These are phyloP conservation scores for Cylas formicarius DNA, from an alignment of 1,140 invertebrate species.

Conservation along the genomic window DNA sequence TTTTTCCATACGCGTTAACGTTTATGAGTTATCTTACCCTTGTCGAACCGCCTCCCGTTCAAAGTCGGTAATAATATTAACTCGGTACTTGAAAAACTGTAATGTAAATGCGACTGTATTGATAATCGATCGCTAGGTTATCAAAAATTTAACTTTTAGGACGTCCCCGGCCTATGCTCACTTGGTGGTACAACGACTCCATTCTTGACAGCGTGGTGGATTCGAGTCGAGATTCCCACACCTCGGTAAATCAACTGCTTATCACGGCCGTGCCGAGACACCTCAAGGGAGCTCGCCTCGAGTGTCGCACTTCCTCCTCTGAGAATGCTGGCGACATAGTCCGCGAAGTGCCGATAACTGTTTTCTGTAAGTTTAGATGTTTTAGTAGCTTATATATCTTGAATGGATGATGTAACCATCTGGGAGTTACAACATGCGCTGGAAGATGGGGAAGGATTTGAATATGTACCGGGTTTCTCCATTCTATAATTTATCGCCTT, in stretches of 20 bases:
- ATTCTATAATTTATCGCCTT: too few relatives aligned
- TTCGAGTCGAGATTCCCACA: slow-evolving; percentile 47
- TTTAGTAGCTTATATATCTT: neutral
- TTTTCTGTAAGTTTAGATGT: slow-evolving; percentile 54
- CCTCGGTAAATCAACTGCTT: slow-evolving; percentile 61
- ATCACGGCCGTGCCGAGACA: slow-evolving; percentile 54
- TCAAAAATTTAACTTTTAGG: slow-evolving; percentile 45
- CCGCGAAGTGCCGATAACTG: slow-evolving; percentile 55
- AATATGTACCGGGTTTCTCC: too few relatives aligned
- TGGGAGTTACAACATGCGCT: too few relatives aligned
- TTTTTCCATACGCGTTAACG: too few relatives aligned
- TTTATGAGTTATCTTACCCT: too few relatives aligned
- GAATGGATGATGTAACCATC: neutral
- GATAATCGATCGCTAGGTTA: too few relatives aligned
- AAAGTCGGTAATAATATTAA: too few relatives aligned
- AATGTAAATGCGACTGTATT: too few relatives aligned
- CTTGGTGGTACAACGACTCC: slow-evolving; percentile 69
- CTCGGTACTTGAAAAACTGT: too few relatives aligned
- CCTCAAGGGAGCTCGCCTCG: slow-evolving; percentile 54
- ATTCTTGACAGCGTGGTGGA: slow-evolving; percentile 61
- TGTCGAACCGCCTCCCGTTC: too few relatives aligned
- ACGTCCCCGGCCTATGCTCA: slow-evolving; percentile 64
- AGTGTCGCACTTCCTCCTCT: slow-evolving; percentile 63
- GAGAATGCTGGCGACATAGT: slow-evolving; percentile 49
- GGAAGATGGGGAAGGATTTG: too few relatives aligned